These are phyloP conservation scores for Sipha flava DNA, from an alignment of 1,140 invertebrate species.

Conservation along the genomic window DNA sequence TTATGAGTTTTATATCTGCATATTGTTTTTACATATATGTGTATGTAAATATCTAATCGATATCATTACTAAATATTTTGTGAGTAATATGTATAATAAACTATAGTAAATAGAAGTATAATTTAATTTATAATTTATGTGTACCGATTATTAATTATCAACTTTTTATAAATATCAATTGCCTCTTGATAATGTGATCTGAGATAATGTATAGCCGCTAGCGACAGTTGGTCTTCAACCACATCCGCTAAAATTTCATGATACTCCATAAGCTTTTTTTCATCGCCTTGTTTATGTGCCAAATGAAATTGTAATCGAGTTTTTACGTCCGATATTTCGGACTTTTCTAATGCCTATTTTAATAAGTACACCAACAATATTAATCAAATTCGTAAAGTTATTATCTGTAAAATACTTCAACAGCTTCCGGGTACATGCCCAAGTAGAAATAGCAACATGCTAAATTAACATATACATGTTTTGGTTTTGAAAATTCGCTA, in stretches of 20 bases:
- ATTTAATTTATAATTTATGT: no score
- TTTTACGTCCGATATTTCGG: slow-evolving; percentile 56
- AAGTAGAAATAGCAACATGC: slow-evolving; percentile 94
- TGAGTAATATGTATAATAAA: no score
- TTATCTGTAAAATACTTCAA: slow-evolving; percentile 43
- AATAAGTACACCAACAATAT: neutral
- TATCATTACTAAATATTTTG: no score
- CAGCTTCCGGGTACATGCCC: slow-evolving; percentile 66
- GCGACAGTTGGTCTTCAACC: slow-evolving; percentile 87
- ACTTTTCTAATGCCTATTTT: slow-evolving; percentile 50
- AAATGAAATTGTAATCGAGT: slow-evolving; percentile 84
- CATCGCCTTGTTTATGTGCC: slow-evolving; percentile 86
- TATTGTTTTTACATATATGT: no score
- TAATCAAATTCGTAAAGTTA: neutral
- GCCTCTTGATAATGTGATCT: slow-evolving; percentile 95
- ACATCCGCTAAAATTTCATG: slow-evolving; percentile 78
- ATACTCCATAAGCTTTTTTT: slow-evolving; percentile 68
- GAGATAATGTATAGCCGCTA: slow-evolving; percentile 94
- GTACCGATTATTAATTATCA: slow-evolving; percentile 83
- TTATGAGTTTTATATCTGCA: no score
- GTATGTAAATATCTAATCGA: no score
- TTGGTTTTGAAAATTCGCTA: slow-evolving; percentile 40
- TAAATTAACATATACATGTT: slow-evolving; percentile 63
- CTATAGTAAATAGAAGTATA: no score
- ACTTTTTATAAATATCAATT: slow-evolving; percentile 96